Evolutionary conservation across 1,140 invertebrate species (phyloP), one percentile per base, ranked within the genome.

Genomic region (Mactra quadrangularis): DNA sequence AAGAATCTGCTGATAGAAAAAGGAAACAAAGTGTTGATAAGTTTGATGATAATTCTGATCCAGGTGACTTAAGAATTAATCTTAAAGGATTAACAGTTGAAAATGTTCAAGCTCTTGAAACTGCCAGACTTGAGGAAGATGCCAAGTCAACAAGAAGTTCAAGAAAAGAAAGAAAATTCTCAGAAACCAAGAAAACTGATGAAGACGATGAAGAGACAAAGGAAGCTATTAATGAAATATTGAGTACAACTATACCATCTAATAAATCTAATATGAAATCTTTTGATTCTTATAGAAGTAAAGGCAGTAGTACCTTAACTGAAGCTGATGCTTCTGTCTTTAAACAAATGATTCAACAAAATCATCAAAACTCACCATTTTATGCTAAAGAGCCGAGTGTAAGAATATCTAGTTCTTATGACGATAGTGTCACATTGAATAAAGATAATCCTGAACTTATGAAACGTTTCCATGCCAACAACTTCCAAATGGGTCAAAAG

Each of bases 211-310:
- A 91, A 27, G 86, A 90, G 50, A 87, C 91, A 41, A 84, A 91
- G 57, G 84, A 89, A 29, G 89, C 86, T n/a, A 90, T 92, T 60
- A 89, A 92, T 52, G 91, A 92, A 71, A 92, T 92, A 62, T 84
- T 92, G n/a, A 90, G 78, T 68, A 87, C 88, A 52, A 89, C 90
- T 0, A 79, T 74, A 27, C 86, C 83, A 19, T 83, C 84, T 2
- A 76, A 82, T 29, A 77, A 81, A 25, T 62, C 57, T 9, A 88
- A 86, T 9, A 50, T 87, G 1, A 87, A 74, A 64, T 87, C 84
- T 13, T 35, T 68, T 3, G 84, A 76, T 45, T 72, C 66, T 41
- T 85, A 85, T 25, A 52, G 78, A 7, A 87, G 62, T 62, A 85
- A 84, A 71, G 71, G 64, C 0, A 86, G 71, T 77, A 87, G 84